These are phyloP conservation scores for Aphodius granarius DNA, from an alignment of 2,888 invertebrate species.

Conservation along the genomic window DNA sequence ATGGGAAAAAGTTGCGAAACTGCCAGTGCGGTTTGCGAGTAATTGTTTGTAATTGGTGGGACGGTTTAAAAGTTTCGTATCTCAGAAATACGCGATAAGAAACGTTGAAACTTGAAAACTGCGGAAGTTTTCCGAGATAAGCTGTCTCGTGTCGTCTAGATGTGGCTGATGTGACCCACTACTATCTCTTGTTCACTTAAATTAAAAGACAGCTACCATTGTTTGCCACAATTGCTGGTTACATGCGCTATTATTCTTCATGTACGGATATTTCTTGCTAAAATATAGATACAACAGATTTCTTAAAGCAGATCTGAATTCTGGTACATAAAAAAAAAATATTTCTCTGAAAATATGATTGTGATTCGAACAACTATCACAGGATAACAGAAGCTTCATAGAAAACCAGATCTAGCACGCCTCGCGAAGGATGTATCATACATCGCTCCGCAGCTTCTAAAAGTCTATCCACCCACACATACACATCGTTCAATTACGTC, in stretches of 20 bases:
- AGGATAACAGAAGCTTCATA: too few species aligned
- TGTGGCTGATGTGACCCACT: background rate
- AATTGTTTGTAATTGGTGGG: background rate
- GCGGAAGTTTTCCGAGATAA: background rate
- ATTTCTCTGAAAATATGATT: too few species aligned
- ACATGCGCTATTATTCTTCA: background rate
- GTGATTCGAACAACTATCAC: too few species aligned
- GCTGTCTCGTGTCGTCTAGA: background rate
- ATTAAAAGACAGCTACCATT: background rate
- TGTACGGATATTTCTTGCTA: background rate
- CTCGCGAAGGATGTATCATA: too few species aligned
- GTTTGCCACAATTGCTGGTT: background rate
- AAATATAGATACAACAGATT: background rate
- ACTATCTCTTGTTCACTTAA: background rate
- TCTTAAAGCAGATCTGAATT: too few species aligned
- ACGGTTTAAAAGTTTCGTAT: background rate
- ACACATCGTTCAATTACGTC: background rate
- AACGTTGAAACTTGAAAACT: background rate
- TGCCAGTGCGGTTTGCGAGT: background rate
- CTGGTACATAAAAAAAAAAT: too few species aligned
- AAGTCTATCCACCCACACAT: background rate
- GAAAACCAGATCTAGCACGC: too few species aligned
- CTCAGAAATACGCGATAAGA: background rate
- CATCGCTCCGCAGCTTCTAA: background rate
- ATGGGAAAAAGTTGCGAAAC: background rate